Evolutionary conservation across 2,888 invertebrate species (phyloP), one percentile per base, ranked within the genome.

Genomic region (Idaea biselata): DNA sequence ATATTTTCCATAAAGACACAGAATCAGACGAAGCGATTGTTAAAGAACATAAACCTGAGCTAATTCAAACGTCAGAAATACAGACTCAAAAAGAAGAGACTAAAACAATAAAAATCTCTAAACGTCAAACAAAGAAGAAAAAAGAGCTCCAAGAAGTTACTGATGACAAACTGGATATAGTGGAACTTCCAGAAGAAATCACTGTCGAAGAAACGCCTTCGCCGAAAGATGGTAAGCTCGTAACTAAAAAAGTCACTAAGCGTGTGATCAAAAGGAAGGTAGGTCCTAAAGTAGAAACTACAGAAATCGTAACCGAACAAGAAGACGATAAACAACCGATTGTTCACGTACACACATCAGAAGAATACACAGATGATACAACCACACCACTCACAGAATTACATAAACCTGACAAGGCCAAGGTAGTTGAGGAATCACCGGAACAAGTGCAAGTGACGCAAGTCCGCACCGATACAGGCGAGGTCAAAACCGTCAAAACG

Each of bases 211-310:
- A 82, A 71, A 69, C 76, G 0, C 62, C 62, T 44, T 66, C 72
- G 60, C 76, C 80, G 56, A 80, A 81, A 33, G 81, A 66, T 0
- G 66, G 82, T 73, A 79, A 73, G 67, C 56, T 69, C 0, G 76
- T 70, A 18, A 82, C 83, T 66, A 80, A 81, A 62, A 72, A 81
- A n/a, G 71, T 86, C 8, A 84, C 80, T 54, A 87, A 84, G 65
- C 82, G 82, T 0, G 70, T 80, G 0, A 84, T 88, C 18, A 89
- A 76, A 86, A 92, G 58, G 71, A 91, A 65, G 86, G 85, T 68
- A 86, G 70, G 80, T 54, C 75, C 83, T 73, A 69, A 76, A 72
- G 62, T 81, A 62, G 67, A 77, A 77, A 78, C 73, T 1, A 81
- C 73, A 55, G 55, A 73, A 59, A 75, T 77, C 16, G 71, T 63